phyloP scores from a whole-genome alignment of 2,888 invertebrate species.

The Hirtodrosophila cameraria region DNA sequence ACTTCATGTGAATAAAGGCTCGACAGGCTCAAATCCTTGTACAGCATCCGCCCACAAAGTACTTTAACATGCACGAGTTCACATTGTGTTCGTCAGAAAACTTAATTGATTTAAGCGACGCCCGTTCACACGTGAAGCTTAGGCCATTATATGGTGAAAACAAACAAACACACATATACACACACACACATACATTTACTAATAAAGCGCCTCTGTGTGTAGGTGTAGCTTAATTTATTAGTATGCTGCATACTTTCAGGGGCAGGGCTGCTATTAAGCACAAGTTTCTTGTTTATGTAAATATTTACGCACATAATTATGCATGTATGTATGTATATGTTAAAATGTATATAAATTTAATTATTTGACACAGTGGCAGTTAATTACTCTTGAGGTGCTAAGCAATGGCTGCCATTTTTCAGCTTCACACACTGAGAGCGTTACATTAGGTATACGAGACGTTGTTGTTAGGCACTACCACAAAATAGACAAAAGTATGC shows the following conservation, averaged over 20 bases:
- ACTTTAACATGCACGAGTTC: conserved; percentile 62
- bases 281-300: conserved; percentile 15
- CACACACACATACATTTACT: neutral
- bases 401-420: conserved; percentile 36
- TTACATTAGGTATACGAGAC: conserved; percentile 33
- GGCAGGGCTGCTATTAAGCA: conserved; percentile 17
- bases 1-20: conserved; percentile 8
- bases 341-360: neutral
- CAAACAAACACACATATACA: conserved; percentile 12
- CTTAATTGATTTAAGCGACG: conserved; percentile 66
- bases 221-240: conserved; percentile 44
- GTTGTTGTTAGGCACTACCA: conserved; percentile 16
- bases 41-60: conserved; percentile 23
- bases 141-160: conserved; percentile 41
- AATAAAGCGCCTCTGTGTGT: conserved; percentile 26
- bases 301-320: conserved; percentile 4
- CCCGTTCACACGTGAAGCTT: conserved; percentile 40
- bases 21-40: conserved; percentile 3
- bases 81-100: conserved; percentile 41
- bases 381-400: conserved; percentile 38
- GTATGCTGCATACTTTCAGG: conserved; percentile 39
- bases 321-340: neutral
- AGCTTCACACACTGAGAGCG: conserved; percentile 33
- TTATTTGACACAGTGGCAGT: conserved; percentile 12
- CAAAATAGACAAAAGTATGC: conserved; percentile 1